Conservation (phyloP, 1,140 invertebrate genomes). For the Odontomachus brunneus region DNA sequence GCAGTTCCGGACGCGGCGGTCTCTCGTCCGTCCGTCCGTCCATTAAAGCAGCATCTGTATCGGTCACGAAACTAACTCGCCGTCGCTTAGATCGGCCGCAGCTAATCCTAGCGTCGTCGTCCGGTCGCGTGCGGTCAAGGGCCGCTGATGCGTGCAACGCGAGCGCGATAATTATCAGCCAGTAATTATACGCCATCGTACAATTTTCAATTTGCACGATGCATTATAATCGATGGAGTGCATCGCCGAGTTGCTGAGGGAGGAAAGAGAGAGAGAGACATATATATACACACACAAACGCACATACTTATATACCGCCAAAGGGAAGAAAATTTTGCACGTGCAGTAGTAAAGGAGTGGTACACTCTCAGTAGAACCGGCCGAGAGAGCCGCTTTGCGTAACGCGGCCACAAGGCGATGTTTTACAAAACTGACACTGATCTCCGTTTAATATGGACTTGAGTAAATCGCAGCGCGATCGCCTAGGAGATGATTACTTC, state of each 20-base stretch:
- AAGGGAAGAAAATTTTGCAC: no score
- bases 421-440: no score
- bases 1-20: constrained; percentile 33
- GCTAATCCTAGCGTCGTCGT: not conserved
- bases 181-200: constrained; percentile 29
- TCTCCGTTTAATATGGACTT: no score
- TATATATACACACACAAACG: no score
- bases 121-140: not conserved
- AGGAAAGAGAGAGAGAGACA: no score
- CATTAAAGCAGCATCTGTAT: constrained; percentile 66
- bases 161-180: constrained; percentile 30
- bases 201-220: constrained; percentile 49
- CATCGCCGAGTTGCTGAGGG: not conserved
- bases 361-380: no score
- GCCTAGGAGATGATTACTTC: no score
- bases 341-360: no score
- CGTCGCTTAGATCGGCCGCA: constrained; percentile 45
- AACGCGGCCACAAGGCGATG: no score
- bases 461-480: no score
- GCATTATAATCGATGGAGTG: constrained; percentile 10
- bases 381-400: no score
- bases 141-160: not conserved
- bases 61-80: constrained; percentile 52
- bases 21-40: constrained; percentile 18
- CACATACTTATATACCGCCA: no score